Evolutionary conservation across 2,797 vertebrate species (phyloP).

Genomic region (Eulemur mongoz): DNA sequence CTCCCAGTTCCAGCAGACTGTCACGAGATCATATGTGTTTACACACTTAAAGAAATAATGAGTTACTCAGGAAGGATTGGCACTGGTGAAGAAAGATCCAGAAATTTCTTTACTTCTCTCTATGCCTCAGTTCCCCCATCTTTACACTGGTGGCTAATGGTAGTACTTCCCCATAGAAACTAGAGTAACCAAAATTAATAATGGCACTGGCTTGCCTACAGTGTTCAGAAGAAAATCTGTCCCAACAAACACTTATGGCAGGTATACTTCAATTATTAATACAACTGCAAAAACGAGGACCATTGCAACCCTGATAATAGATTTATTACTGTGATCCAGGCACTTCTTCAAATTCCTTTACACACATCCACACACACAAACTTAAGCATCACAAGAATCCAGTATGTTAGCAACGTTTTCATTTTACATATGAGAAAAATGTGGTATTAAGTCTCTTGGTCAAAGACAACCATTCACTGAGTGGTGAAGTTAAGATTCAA

Average conservation of each 20-base stretch:
- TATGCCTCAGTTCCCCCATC: neutral
- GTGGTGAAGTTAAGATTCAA: neutral
- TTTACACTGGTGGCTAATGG: neutral
- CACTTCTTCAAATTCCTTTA: neutral
- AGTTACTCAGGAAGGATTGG: neutral
- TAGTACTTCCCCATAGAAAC: neutral
- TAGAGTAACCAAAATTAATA: neutral
- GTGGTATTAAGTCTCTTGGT: neutral
- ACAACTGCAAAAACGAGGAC: too few relatives aligned
- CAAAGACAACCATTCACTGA: neutral
- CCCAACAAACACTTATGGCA: neutral
- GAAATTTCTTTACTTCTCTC: neutral
- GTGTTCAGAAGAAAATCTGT: neutral
- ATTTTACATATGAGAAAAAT: neutral
- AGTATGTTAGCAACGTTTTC: neutral
- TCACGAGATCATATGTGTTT: neutral
- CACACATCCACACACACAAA: neutral
- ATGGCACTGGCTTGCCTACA: neutral
- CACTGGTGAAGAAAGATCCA: neutral
- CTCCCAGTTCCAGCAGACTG: neutral
- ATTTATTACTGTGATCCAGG: neutral
- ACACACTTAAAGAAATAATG: neutral
- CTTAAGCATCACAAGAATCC: neutral
- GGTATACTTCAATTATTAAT: neutral
- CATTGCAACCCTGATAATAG: neutral